Conservation (phyloP, 2,113 vertebrate genomes). For the Amia ocellicauda region DNA sequence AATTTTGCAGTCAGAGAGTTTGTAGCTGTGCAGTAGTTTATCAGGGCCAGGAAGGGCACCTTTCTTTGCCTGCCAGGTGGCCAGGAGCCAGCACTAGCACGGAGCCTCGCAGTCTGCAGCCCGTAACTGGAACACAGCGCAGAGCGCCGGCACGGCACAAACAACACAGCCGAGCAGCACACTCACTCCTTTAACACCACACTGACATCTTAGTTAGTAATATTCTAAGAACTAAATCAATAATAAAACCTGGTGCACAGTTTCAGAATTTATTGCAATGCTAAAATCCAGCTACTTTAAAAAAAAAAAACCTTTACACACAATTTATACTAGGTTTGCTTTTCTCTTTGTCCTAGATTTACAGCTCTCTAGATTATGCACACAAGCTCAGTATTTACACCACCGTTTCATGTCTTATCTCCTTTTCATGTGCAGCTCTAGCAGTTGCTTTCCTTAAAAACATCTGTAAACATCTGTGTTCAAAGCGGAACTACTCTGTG, state of each 20-base stretch:
- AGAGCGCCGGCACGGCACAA: conserved; percentile 47
- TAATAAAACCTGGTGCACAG: background rate
- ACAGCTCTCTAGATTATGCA: too few relatives aligned
- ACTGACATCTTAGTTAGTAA: background rate
- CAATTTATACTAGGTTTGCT: background rate
- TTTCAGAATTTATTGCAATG: background rate
- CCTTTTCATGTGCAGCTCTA: background rate
- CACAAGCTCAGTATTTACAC: background rate
- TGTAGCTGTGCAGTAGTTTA: conserved; percentile 57
- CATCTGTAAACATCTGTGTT: conserved; percentile 3
- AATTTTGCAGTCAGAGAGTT: conserved; percentile 64
- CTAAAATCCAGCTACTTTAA: background rate
- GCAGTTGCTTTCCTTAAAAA: background rate
- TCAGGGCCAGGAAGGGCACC: conserved; percentile 69
- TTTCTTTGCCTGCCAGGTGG: conserved; percentile 76
- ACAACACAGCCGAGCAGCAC: background rate
- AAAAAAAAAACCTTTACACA: background rate
- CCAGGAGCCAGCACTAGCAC: conserved; percentile 56
- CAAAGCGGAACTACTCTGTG: background rate
- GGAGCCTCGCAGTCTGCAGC: conserved; percentile 72
- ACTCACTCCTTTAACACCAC: background rate
- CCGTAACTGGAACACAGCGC: conserved; percentile 64
- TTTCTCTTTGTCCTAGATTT: too few relatives aligned
- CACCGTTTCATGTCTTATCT: background rate
- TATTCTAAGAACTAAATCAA: background rate